Percentiles rank a stretch among this genome's conserved stretches.
Evolutionary conservation across 2,888 invertebrate genomes (phyloP).

Genomic region (Epirrhoe tristata): DNA sequence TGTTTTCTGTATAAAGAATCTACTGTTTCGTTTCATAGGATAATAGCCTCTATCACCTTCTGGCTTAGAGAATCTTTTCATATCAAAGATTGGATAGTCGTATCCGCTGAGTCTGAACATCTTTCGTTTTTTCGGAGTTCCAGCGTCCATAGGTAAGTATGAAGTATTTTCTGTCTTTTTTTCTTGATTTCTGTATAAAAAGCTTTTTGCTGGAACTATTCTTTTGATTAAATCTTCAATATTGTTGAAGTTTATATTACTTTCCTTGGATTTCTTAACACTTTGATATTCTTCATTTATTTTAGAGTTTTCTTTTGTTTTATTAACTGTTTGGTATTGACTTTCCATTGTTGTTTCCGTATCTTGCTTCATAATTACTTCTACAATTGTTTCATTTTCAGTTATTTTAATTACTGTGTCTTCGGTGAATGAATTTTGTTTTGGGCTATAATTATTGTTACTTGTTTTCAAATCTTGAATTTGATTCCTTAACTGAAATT

Average conservation of each 20-base stretch:
- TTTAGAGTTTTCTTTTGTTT: conserved; percentile 20
- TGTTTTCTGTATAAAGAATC: conserved; percentile 61
- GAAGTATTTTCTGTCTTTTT: conserved; percentile 64
- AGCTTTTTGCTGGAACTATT: conserved; percentile 77
- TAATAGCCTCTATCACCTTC: conserved; percentile 76
- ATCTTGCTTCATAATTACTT: conserved; percentile 20
- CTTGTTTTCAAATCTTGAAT: not conserved
- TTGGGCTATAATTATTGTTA: not conserved
- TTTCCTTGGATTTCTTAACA: conserved; percentile 58
- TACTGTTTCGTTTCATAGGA: conserved; percentile 69
- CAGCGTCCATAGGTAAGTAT: conserved; percentile 77
- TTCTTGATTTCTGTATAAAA: conserved; percentile 73
- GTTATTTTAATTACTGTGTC: conserved; percentile 25
- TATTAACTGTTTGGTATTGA: conserved; percentile 74
- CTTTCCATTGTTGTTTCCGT: conserved; percentile 51
- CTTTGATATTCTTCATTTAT: conserved; percentile 67
- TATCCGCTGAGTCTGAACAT: conserved; percentile 74
- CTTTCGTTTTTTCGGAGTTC: conserved; percentile 62
- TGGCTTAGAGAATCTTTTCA: conserved; percentile 64
- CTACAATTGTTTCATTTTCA: conserved; percentile 41
- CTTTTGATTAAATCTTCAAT: conserved; percentile 74
- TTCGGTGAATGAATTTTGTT: not conserved
- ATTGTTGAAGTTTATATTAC: conserved; percentile 50
- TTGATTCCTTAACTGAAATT: not conserved
- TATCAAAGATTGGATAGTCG: conserved; percentile 74